Evolutionary conservation across 1,140 invertebrate genomes (phyloP), one percentile per base, ranked within the genome.

Genomic region (Drosophila guanche): DNA sequence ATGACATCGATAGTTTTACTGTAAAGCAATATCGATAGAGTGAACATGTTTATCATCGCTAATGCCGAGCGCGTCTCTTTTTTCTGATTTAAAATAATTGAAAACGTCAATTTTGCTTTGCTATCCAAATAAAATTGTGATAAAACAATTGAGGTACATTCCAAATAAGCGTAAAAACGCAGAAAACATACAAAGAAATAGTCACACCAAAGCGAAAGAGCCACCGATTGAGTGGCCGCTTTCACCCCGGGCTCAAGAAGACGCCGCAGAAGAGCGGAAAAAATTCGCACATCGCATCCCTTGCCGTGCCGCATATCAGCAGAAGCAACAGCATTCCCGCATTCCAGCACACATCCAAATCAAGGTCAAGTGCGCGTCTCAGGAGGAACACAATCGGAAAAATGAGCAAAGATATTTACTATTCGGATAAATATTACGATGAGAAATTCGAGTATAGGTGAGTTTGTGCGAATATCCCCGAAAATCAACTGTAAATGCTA

Each of bases 401-500:
- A 22, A 90, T 90, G 89, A 90, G 85, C 68, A 92, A 93, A 76
- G 93, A 96, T 47, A 97, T 98, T 75, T 97, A 96, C 86, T 98
- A 98, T 92, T 98, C 97, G 0, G 95, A 97, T 61, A 98, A 97
- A 94, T 98, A 98, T 91, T 96, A 95, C 90, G 96, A 97, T 90
- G 96, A 97, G 62, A 93, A 95, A 76, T 96, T 95, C 79, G 96
- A 97, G 92, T 97, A 97, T 93, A 95, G 96, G 96, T 96, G 93
- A 81, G 92, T 61, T 20, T 0, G 5, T 12, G 12, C 12, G 5
- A 14, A 8, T 25, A 14, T 14, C 8, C 8, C 8, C 10, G 16
- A 6, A 8, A 50, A 25, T 60, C 62, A 69, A 61, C 55, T 79
- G 52, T 53, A 56, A 81, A 47, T 50, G 41, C n/a, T 16, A 40